These are phyloP conservation scores for Drosophila melanosoma DNA, from an alignment of 2,888 invertebrate genomes.

Conservation along the genomic window DNA sequence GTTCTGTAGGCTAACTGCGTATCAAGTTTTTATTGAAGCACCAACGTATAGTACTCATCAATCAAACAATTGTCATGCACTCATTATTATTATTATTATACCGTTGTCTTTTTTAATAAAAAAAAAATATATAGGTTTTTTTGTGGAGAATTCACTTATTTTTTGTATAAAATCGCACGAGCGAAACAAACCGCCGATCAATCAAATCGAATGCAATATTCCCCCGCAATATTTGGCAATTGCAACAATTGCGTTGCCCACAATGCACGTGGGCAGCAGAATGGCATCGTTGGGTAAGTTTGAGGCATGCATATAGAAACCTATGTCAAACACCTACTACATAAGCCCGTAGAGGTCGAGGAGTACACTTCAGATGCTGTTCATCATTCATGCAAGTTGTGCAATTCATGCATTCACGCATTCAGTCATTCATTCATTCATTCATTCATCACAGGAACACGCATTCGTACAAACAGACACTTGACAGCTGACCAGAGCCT, in stretches of 20 bases:
- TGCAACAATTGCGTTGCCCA: constrained; percentile 62
- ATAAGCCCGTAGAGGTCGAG: constrained; percentile 14
- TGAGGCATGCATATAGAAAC: constrained; percentile 12
- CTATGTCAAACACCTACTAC: constrained; percentile 60
- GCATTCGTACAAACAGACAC: constrained; percentile 49
- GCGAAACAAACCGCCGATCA: constrained; percentile 66
- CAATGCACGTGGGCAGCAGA: constrained; percentile 35
- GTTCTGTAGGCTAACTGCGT: constrained; percentile 1
- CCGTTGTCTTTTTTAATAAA: constrained; percentile 38
- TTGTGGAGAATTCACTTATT: constrained; percentile 38
- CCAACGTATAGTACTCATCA: constrained; percentile 47
- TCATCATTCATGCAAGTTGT: constrained; percentile 64
- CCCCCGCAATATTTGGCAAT: constrained; percentile 61
- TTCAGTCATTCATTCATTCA: constrained; percentile 34
- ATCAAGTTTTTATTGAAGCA: constrained; percentile 10
- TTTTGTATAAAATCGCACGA: constrained; percentile 67
- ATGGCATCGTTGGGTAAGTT: constrained; percentile 36
- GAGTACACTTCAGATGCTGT: constrained; percentile 40
- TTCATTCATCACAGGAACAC: constrained; percentile 60
- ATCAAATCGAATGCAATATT: constrained; percentile 61
- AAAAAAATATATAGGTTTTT: constrained; percentile 59
- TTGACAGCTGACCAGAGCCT: constrained; percentile 73
- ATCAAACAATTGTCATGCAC: constrained; percentile 64
- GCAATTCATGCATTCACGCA: constrained; percentile 27
- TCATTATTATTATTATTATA: constrained; percentile 22